phyloP scores from a whole-genome alignment of 2,797 vertebrate genomes.

The Phoxinus dragarum region DNA sequence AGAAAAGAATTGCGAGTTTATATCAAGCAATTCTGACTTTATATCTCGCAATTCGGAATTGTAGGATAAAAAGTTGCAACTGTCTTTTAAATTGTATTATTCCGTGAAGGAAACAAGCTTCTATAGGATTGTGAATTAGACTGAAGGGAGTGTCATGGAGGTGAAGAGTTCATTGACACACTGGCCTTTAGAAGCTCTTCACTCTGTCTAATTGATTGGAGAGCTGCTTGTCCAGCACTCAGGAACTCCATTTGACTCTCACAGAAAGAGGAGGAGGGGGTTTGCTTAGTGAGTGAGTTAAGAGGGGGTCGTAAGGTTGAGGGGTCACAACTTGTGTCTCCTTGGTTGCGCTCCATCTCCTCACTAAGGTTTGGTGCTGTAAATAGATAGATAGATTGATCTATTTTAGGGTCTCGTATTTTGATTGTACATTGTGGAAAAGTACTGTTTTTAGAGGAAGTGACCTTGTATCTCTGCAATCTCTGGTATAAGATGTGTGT shows the following conservation, averaged over 20 bases:
- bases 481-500: constrained; percentile 28
- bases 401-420: neutral
- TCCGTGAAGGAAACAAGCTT: no score
- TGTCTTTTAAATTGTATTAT: no score
- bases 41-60: no score
- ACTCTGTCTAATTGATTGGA: constrained; percentile 53
- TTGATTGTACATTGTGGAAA: neutral
- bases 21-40: no score
- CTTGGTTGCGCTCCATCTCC: neutral
- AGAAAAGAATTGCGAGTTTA: no score
- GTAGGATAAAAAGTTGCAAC: no score
- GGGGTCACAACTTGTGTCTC: constrained; percentile 22
- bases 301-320: neutral
- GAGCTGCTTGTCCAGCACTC: constrained; percentile 34
- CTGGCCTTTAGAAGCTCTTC: constrained; percentile 41
- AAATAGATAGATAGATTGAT: neutral
- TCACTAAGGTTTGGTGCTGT: neutral
- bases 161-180: constrained; percentile 53
- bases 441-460: neutral
- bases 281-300: constrained; percentile 18
- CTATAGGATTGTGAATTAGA: constrained; percentile 18
- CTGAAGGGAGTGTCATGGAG: constrained; percentile 29
- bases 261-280: constrained; percentile 14
- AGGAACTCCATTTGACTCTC: constrained; percentile 31
- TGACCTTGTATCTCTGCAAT: constrained; percentile 34